phyloP scores from a whole-genome alignment of 2,113 vertebrate genomes.

The Onychostruthus taczanowskii region DNA sequence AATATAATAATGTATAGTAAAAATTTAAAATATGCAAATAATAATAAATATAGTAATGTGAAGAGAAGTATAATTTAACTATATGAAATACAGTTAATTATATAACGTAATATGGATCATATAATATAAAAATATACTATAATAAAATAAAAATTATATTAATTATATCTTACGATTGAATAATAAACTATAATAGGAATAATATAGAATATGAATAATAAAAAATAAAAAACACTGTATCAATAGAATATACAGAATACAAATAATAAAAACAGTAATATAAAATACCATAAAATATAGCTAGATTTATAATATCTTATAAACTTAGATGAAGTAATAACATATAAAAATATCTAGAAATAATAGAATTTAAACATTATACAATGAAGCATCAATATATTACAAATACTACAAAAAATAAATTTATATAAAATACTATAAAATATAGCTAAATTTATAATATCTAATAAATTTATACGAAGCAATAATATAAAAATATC shows the following conservation, averaged over 20 bases:
- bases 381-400: too few relatives aligned
- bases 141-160: too few relatives aligned
- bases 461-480: accelerated
- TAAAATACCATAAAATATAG: background rate
- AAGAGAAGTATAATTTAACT: background rate
- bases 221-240: background rate
- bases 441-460: accelerated
- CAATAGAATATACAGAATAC: background rate
- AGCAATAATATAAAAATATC: accelerated
- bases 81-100: background rate
- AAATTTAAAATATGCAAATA: background rate
- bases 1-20: background rate
- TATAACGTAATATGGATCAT: background rate
- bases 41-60: background rate
- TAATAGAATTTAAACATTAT: too few relatives aligned
- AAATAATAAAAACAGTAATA: background rate
- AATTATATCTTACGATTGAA: too few relatives aligned
- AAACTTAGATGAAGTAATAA: accelerated
- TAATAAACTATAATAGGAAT: too few relatives aligned
- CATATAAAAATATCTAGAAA: accelerated
- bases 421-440: background rate
- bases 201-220: background rate
- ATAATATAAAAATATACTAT: background rate
- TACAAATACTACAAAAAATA: background rate
- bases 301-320: too few relatives aligned